Evolutionary conservation across 2,797 vertebrate genomes (phyloP).

Genomic region (Trichosurus vulpecula): DNA sequence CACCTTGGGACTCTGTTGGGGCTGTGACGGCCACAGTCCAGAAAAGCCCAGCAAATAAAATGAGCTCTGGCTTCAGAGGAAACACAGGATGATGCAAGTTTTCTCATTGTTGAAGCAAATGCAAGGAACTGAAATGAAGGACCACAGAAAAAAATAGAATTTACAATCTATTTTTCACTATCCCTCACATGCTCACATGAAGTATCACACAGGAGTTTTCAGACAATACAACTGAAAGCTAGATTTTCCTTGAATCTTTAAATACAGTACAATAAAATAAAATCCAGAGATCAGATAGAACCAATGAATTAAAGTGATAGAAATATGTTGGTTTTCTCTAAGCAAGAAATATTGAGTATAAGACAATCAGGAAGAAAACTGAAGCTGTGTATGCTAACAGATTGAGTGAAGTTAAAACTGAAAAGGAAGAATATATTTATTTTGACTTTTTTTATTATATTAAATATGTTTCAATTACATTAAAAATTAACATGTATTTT

Average conservation of each 20-base stretch:
- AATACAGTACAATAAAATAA: background rate
- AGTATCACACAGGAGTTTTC: background rate
- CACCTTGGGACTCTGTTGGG: background rate
- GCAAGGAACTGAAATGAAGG: background rate
- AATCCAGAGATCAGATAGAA: background rate
- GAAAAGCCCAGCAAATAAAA: constrained; percentile 54
- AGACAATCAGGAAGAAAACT: background rate
- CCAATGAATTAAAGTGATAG: background rate
- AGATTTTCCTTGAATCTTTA: background rate
- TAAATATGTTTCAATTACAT: background rate
- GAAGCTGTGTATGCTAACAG: background rate
- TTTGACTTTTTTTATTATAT: background rate
- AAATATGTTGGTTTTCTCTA: background rate
- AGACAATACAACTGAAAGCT: background rate
- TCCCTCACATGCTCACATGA: background rate
- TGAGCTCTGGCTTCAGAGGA: background rate
- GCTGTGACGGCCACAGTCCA: constrained; percentile 50
- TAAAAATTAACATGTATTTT: background rate
- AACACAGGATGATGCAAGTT: constrained; percentile 55
- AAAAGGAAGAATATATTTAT: background rate
- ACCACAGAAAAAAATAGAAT: background rate
- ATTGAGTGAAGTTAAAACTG: background rate
- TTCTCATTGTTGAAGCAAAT: background rate
- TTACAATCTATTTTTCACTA: background rate
- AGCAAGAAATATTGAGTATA: background rate